phyloP scores from a whole-genome alignment of 1,140 invertebrate species.

The Zaprionus nigranus region DNA sequence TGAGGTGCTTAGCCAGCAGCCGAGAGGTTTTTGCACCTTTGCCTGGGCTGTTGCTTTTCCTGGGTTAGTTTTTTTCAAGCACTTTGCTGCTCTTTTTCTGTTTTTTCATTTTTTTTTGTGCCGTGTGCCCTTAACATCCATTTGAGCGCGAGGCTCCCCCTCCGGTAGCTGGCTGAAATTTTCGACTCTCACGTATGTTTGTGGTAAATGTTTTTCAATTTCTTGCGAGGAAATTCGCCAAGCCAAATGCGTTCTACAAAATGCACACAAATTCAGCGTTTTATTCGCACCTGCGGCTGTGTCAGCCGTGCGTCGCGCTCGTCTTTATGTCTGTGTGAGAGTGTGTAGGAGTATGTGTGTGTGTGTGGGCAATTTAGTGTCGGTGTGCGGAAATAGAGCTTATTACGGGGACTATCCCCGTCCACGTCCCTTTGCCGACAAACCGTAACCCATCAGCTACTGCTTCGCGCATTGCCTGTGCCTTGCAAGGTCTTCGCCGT shows the following conservation, averaged over 20 bases:
- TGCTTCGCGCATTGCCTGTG: not conserved
- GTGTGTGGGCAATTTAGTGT: conserved; percentile 58
- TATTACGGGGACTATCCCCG: conserved; percentile 52
- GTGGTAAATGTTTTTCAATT: conserved; percentile 79
- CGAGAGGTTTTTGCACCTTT: conserved; percentile 36
- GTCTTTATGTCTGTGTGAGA: conserved; percentile 31
- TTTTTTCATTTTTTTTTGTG: conserved; percentile 2
- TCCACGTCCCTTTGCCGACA: not conserved
- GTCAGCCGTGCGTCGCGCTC: not conserved
- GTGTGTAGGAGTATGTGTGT: conserved; percentile 41
- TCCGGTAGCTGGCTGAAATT: conserved; percentile 11
- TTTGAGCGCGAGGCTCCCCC: conserved; percentile 23
- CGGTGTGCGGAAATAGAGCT: conserved; percentile 67
- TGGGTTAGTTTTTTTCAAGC: conserved; percentile 26
- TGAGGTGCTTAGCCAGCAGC: conserved; percentile 61
- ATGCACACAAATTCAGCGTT: conserved; percentile 76
- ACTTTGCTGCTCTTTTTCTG: not conserved
- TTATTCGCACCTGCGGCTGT: conserved; percentile 72
- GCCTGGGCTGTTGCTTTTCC: conserved; percentile 18
- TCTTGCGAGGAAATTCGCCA: conserved; percentile 45
- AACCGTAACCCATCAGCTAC: not conserved
- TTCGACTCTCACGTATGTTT: conserved; percentile 59
- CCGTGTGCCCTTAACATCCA: conserved; percentile 1
- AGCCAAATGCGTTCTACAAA: conserved; percentile 55
- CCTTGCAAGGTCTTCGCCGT: not conserved